phyloP scores from a whole-genome alignment of 2,113 vertebrate species.

The Neolamprologus devosi region DNA sequence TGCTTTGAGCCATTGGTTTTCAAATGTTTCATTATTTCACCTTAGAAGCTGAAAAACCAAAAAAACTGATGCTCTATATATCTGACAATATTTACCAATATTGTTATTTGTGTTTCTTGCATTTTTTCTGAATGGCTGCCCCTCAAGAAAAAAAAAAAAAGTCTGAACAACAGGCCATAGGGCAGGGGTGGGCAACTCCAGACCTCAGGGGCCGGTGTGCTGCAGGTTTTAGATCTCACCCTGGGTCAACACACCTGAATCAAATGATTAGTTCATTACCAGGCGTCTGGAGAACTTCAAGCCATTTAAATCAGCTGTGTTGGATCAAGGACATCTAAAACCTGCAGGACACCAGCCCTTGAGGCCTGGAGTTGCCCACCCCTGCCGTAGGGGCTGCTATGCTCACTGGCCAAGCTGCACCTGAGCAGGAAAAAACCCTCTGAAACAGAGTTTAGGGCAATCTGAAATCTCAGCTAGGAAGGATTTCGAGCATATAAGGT shows the following conservation, averaged over 20 bases:
- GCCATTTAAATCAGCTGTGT: neutral
- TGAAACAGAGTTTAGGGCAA: neutral
- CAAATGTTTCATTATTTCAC: too few species aligned
- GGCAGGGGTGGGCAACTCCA: accelerated
- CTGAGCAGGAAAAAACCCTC: neutral
- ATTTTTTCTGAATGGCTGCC: accelerated
- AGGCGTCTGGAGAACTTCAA: accelerated
- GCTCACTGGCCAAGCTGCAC: accelerated
- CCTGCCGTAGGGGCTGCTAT: accelerated
- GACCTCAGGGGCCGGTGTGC: accelerated
- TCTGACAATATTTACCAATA: neutral
- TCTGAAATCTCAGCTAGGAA: accelerated
- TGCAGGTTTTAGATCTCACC: neutral
- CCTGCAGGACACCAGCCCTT: neutral
- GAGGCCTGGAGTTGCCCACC: neutral
- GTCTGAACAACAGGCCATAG: neutral
- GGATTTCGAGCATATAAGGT: neutral
- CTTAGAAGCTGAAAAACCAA: neutral
- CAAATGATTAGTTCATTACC: neutral
- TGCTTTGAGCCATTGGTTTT: accelerated
- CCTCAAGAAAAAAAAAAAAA: neutral
- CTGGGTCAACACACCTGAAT: neutral
- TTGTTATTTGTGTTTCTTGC: neutral
- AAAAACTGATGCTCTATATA: neutral
- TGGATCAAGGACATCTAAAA: neutral